phyloP scores from a whole-genome alignment of 2,888 invertebrate genomes.

The Agrilus cyanescens region DNA sequence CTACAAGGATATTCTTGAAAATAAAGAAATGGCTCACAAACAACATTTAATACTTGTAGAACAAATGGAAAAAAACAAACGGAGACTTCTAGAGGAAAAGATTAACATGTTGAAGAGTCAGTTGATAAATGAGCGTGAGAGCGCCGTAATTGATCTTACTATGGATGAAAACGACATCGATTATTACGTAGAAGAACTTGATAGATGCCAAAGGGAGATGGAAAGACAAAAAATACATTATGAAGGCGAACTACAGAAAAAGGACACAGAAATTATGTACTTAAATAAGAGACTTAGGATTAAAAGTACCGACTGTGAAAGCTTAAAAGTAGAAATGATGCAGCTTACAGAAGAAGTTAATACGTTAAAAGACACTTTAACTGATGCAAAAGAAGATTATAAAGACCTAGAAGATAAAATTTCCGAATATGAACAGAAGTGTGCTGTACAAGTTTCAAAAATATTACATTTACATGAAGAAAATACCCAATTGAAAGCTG shows the following conservation, averaged over 20 bases:
- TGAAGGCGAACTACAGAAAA: slow-evolving; percentile 1
- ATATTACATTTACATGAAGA: too few relatives aligned
- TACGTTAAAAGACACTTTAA: background rate
- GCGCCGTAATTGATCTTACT: background rate
- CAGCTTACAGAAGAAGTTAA: slow-evolving; percentile 1
- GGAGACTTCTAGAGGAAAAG: background rate
- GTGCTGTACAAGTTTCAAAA: too few relatives aligned
- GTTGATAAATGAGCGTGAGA: background rate
- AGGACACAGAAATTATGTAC: background rate
- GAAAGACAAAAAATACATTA: background rate
- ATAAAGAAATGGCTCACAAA: too few relatives aligned
- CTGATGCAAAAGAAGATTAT: slow-evolving; percentile 1
- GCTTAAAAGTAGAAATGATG: background rate
- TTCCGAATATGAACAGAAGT: too few relatives aligned
- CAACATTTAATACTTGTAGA: too few relatives aligned
- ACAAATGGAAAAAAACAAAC: background rate
- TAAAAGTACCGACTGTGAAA: background rate
- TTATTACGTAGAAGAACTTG: background rate
- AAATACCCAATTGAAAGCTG: too few relatives aligned
- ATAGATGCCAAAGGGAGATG: background rate
- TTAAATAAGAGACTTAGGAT: background rate
- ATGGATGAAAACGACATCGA: background rate
- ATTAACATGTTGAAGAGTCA: background rate
- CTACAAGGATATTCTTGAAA: too few relatives aligned
- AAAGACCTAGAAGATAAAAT: background rate